A percentile compares a stretch with the other conserved stretches of the same genome.
Conservation (phyloP, 2,797 vertebrate species). For the Phalanger gymnotis region DNA sequence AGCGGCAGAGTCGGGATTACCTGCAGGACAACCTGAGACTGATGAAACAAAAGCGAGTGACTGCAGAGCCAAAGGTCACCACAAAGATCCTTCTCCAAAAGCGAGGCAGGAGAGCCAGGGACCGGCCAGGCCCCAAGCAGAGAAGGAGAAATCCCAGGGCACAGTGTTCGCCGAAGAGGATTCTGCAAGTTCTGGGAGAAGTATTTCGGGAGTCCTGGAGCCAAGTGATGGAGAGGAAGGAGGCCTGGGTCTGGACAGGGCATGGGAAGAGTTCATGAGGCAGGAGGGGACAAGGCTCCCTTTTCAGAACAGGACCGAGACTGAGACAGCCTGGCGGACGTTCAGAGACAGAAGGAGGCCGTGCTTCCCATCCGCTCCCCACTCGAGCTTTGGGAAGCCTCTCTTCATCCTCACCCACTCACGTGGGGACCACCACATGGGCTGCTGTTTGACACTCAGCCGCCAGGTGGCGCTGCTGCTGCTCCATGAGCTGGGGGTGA, state of each 20-base stretch:
- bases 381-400: neutral
- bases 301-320: neutral
- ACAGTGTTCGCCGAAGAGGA: conserved; percentile 88
- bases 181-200: conserved; percentile 88
- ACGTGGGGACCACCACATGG: neutral
- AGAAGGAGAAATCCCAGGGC: conserved; percentile 77
- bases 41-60: conserved; percentile 76
- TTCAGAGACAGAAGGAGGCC: neutral
- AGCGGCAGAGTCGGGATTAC: conserved; percentile 78
- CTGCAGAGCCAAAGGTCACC: conserved; percentile 71
- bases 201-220: conserved; percentile 83
- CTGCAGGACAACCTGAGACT: conserved; percentile 83
- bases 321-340: neutral
- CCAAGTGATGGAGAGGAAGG: accelerated
- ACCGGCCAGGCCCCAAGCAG: conserved; percentile 74
- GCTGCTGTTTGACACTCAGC: neutral
- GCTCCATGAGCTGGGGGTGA: too few relatives aligned
- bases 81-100: conserved; percentile 84
- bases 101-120: conserved; percentile 86
- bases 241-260: neutral
- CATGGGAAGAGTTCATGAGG: accelerated
- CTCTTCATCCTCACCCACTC: neutral
- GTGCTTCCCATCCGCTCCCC: too few relatives aligned
- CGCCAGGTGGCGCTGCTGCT: neutral
- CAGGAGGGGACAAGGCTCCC: neutral